These are phyloP conservation scores for Epinotia demarniana DNA, from an alignment of 2,888 invertebrate genomes.

Conservation along the genomic window DNA sequence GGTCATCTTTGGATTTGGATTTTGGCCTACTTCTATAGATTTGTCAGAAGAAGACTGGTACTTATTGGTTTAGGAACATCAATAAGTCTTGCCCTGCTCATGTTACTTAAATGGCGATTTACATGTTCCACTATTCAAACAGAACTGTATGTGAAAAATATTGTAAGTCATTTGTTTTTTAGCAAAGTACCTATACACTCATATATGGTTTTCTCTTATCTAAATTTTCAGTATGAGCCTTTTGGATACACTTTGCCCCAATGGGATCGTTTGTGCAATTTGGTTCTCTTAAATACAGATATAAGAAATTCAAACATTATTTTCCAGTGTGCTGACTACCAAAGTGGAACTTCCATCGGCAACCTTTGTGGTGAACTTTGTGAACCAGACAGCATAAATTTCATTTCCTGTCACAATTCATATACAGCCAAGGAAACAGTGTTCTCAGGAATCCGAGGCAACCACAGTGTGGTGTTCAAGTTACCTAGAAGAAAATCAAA, in stretches of 20 bases:
- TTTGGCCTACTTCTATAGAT: constrained; percentile 49
- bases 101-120: constrained; percentile 79
- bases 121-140: constrained; percentile 85
- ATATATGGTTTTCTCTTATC: too few relatives aligned
- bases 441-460: constrained; percentile 85
- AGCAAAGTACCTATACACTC: not conserved
- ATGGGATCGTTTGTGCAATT: too few relatives aligned
- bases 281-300: not conserved
- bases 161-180: constrained; percentile 75
- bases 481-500: constrained; percentile 68
- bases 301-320: not conserved
- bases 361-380: constrained; percentile 87
- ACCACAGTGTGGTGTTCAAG: constrained; percentile 85
- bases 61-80: constrained; percentile 48
- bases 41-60: constrained; percentile 50
- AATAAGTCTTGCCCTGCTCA: constrained; percentile 35
- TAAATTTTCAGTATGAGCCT: too few relatives aligned
- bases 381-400: constrained; percentile 78
- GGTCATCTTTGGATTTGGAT: constrained; percentile 40
- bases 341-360: constrained; percentile 83
- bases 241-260: too few relatives aligned
- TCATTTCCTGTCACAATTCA: constrained; percentile 85
- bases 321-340: constrained; percentile 84
- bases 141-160: constrained; percentile 81
- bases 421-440: constrained; percentile 86